Percentiles rank a stretch among this genome's conserved stretches.
These are phyloP conservation scores for Babylonia areolata DNA, from an alignment of 1,140 invertebrate genomes.

Conservation along the genomic window DNA sequence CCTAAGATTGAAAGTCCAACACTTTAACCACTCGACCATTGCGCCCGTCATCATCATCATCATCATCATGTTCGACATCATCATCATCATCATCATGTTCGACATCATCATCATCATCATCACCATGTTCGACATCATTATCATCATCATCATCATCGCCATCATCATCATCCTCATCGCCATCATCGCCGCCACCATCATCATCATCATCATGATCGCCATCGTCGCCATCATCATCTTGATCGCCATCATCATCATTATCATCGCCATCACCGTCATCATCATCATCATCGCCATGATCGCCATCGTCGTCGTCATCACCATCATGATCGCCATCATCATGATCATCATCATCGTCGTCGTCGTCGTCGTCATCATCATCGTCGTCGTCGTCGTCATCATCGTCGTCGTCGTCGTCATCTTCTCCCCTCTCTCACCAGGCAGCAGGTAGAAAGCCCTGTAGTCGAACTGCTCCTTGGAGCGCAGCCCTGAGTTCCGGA, in stretches of 20 bases:
- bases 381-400: slow-evolving; percentile 81
- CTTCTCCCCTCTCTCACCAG: slow-evolving; percentile 7
- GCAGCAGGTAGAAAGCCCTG: slow-evolving; percentile 3
- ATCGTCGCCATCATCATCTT: slow-evolving; percentile 77
- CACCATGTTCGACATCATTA: slow-evolving; percentile 51
- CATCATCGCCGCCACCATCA: slow-evolving; percentile 74
- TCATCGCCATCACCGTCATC: slow-evolving; percentile 74
- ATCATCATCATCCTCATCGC: not conserved
- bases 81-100: too few species aligned
- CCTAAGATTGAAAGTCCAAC: too few species aligned
- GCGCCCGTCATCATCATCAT: too few species aligned
- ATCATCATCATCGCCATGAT: slow-evolving; percentile 48
- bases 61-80: too few species aligned
- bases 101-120: slow-evolving; percentile 37
- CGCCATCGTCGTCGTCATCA: slow-evolving; percentile 73
- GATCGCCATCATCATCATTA: slow-evolving; percentile 82
- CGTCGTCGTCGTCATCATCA: slow-evolving; percentile 78
- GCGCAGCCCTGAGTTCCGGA: not conserved
- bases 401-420: slow-evolving; percentile 53
- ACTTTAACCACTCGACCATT: too few species aligned
- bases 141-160: slow-evolving; percentile 80
- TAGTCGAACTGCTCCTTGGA: not conserved
- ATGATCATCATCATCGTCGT: slow-evolving; percentile 78
- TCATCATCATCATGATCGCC: slow-evolving; percentile 40
- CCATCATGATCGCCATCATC: slow-evolving; percentile 42